These are phyloP conservation scores for Craterocephalus amniculus DNA, from an alignment of 2,797 vertebrate species.

Conservation along the genomic window DNA sequence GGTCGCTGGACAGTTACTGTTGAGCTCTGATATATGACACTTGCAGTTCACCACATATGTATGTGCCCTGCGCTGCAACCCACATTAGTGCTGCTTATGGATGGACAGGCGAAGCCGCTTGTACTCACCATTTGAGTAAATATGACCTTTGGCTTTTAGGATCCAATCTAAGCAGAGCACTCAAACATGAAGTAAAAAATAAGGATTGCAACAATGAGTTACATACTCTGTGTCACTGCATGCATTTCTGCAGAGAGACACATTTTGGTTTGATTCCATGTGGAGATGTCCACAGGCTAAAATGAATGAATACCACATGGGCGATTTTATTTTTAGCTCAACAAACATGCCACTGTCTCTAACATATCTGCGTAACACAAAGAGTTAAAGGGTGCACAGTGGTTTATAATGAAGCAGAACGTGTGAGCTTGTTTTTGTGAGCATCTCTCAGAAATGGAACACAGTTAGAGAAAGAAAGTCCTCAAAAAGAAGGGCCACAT, in stretches of 20 bases:
- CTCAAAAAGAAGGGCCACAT: neutral
- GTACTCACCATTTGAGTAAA: conserved; percentile 44
- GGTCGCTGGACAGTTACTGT: neutral
- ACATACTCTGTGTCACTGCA: neutral
- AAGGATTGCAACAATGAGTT: neutral
- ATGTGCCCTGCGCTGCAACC: conserved; percentile 31
- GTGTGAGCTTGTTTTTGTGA: neutral
- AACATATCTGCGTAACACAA: neutral
- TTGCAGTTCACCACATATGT: conserved; percentile 9
- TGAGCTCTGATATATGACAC: conserved; percentile 17
- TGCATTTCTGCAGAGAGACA: neutral
- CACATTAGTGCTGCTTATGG: conserved; percentile 20
- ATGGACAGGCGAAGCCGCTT: conserved; percentile 31
- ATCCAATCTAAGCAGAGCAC: conserved; percentile 3
- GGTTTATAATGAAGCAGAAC: neutral
- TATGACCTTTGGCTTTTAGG: conserved; percentile 45
- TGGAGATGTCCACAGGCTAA: neutral
- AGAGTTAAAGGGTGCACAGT: neutral
- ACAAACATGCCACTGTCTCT: conserved; percentile 14
- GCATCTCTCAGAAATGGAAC: neutral
- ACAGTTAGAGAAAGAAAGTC: neutral
- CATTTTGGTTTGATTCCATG: neutral
- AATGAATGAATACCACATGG: neutral
- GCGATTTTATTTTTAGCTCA: neutral
- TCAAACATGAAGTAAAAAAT: conserved; percentile 11